A percentile compares a stretch with the other conserved stretches of the same genome.
Conservation (phyloP, 2,797 vertebrate genomes). For the Danio jaintianensis region DNA sequence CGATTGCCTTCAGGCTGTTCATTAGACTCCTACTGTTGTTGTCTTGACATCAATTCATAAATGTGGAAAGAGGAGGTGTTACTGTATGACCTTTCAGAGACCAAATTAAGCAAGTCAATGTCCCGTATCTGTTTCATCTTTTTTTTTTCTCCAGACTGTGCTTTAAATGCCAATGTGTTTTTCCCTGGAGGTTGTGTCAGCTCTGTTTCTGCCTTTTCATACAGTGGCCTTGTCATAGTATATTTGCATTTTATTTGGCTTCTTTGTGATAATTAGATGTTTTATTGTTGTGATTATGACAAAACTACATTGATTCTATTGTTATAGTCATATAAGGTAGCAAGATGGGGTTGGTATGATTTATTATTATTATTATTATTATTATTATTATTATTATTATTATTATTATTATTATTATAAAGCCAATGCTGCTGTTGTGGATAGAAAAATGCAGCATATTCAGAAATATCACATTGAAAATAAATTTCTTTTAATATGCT, state of each 20-base stretch:
- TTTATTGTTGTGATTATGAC: not conserved
- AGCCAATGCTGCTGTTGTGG: too few relatives aligned
- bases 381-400: too few relatives aligned
- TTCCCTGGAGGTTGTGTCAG: constrained; percentile 36
- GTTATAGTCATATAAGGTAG: too few relatives aligned
- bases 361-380: too few relatives aligned
- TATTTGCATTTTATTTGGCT: not conserved
- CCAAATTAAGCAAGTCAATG: constrained; percentile 1
- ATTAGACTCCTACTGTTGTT: constrained; percentile 18
- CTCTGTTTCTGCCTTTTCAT: constrained; percentile 4
- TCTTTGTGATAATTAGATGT: not conserved
- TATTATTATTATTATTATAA: too few relatives aligned
- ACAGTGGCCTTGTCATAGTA: constrained; percentile 34
- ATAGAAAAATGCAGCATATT: too few relatives aligned
- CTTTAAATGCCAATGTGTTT: constrained; percentile 25
- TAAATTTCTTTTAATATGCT: too few relatives aligned
- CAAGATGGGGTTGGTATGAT: not conserved
- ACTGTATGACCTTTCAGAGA: constrained; percentile 7
- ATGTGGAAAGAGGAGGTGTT: constrained; percentile 17
- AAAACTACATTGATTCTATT: not conserved
- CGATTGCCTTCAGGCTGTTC: constrained; percentile 22
- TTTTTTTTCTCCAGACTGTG: constrained; percentile 6
- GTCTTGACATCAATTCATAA: not conserved
- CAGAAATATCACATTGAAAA: too few relatives aligned
- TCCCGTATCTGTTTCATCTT: not conserved